phyloP scores from a whole-genome alignment of 1,140 invertebrate species.

The Ips nitidus region DNA sequence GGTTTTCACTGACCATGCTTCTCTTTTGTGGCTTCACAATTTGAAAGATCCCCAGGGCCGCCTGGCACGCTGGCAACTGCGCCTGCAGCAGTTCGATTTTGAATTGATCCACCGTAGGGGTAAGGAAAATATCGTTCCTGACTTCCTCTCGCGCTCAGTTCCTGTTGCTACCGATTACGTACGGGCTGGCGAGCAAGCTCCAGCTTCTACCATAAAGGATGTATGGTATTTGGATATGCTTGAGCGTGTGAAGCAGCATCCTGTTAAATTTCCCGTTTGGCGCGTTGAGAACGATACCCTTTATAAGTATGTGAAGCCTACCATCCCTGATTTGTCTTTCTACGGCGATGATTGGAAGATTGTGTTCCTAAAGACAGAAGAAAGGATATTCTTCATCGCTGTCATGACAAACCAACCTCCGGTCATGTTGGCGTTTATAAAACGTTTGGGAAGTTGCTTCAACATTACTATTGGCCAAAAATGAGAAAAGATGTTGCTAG shows the following conservation, averaged over 20 bases:
- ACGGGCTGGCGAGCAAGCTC: background rate
- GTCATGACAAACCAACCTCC: constrained; percentile 23
- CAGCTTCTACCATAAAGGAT: background rate
- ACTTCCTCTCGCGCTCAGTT: constrained; percentile 35
- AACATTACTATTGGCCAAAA: constrained; percentile 45
- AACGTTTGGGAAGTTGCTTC: constrained; percentile 34
- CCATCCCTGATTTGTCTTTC: background rate
- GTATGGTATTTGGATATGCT: constrained; percentile 25
- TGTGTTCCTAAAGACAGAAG: constrained; percentile 31
- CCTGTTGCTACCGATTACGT: constrained; percentile 24
- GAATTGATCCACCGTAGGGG: constrained; percentile 51
- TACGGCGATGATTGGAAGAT: constrained; percentile 29
- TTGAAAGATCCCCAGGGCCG: constrained; percentile 52
- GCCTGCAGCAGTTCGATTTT: constrained; percentile 47
- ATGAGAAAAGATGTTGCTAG: constrained; percentile 40
- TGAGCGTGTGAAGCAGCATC: constrained; percentile 16
- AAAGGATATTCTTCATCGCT: constrained; percentile 10
- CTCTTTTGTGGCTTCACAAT: constrained; percentile 52
- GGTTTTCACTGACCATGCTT: constrained; percentile 55
- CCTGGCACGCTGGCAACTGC: constrained; percentile 55
- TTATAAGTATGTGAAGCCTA: constrained; percentile 27
- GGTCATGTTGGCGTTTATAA: constrained; percentile 44
- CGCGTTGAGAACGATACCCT: constrained; percentile 23
- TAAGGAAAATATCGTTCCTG: constrained; percentile 33
- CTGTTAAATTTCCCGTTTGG: constrained; percentile 29